Conservation (phyloP, 2,888 invertebrate species). For the Nomada hirtipes region DNA sequence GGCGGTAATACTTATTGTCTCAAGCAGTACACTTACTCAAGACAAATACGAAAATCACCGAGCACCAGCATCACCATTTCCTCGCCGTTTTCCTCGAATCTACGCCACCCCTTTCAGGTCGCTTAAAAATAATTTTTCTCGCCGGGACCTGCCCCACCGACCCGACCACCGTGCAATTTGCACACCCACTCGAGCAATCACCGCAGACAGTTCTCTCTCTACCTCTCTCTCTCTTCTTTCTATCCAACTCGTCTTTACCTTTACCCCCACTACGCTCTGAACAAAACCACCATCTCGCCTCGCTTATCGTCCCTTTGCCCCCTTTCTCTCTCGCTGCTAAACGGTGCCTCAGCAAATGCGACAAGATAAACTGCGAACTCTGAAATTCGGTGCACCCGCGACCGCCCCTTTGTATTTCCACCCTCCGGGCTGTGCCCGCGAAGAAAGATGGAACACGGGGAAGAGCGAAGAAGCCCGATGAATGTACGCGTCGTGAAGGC, state of each 20-base stretch:
- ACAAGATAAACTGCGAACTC: conserved; percentile 73
- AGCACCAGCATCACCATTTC: not conserved
- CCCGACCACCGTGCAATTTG: conserved; percentile 38
- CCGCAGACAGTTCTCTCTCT: conserved; percentile 40
- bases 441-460: conserved; percentile 7
- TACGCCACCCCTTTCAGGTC: conserved; percentile 21
- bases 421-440: conserved; percentile 17
- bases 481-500: conserved; percentile 34
- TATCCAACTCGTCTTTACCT: conserved; percentile 14
- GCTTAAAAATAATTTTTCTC: conserved; percentile 47
- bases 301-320: conserved; percentile 16
- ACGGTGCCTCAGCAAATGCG: conserved; percentile 64
- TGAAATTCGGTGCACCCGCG: conserved; percentile 69
- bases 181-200: conserved; percentile 53
- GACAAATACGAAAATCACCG: not conserved
- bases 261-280: conserved; percentile 49
- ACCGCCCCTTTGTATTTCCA: conserved; percentile 61
- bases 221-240: conserved; percentile 38
- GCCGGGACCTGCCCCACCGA: conserved; percentile 17
- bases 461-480: conserved; percentile 25
- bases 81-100: conserved; percentile 8
- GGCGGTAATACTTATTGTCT: no score
- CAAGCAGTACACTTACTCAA: not conserved
- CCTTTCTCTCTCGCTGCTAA: conserved; percentile 17
- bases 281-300: conserved; percentile 58